A percentile compares a stretch with the other conserved stretches of the same genome.
phyloP scores from a whole-genome alignment of 2,113 vertebrate species.

The Pycnonotus jocosus region DNA sequence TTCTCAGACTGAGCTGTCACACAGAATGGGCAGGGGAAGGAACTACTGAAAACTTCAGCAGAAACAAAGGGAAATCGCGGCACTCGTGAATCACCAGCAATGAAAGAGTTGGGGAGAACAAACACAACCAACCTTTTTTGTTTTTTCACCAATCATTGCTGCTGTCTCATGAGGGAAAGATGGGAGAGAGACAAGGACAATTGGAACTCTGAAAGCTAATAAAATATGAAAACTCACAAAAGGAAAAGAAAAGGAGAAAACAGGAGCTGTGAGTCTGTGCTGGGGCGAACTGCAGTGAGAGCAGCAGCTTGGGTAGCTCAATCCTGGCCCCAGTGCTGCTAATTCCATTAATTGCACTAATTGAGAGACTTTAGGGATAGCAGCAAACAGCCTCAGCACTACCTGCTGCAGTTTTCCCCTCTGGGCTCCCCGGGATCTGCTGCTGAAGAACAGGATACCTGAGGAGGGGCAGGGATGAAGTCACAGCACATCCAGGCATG shows the following conservation, averaged over 20 bases:
- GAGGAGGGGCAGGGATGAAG: not conserved
- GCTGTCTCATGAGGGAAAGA: not conserved
- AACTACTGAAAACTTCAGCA: not conserved
- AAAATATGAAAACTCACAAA: not conserved
- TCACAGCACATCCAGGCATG: not conserved
- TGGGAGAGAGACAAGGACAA: not conserved
- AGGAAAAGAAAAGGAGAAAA: not conserved
- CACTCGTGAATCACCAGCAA: not conserved
- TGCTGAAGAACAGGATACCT: not conserved
- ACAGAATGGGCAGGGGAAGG: not conserved
- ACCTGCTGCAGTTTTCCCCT: not conserved
- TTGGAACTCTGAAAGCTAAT: not conserved
- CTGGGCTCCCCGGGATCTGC: not conserved
- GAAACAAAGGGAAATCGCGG: fast-evolving
- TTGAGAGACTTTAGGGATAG: not conserved
- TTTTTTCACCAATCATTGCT: not conserved
- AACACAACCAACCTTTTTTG: not conserved
- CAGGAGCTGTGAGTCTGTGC: not conserved
- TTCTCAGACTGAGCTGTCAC: not conserved
- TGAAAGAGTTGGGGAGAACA: not conserved
- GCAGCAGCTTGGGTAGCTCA: not conserved
- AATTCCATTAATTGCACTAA: not conserved
- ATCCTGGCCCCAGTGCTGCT: fast-evolving
- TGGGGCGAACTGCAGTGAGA: not conserved
- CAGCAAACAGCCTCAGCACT: not conserved